These are phyloP conservation scores for Fulmarus glacialis DNA, from an alignment of 2,113 vertebrate genomes.

Conservation along the genomic window DNA sequence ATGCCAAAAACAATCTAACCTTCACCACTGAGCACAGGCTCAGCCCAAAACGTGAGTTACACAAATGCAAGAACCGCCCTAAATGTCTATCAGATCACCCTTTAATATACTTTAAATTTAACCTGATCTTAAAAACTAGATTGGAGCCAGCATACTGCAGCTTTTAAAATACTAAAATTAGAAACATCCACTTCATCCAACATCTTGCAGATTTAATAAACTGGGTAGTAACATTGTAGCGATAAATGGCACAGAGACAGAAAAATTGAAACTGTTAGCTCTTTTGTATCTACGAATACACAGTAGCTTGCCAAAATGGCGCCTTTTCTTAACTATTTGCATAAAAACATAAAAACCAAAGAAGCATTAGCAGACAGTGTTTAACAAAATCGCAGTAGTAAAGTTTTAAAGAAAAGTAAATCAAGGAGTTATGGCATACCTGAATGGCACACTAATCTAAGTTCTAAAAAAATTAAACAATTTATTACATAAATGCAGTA, in stretches of 20 bases:
- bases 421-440: not conserved
- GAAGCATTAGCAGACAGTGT: not conserved
- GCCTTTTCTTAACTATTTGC: not conserved
- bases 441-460: not conserved
- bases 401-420: not conserved
- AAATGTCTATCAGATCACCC: rapidly evolving
- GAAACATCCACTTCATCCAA: not conserved
- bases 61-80: not conserved
- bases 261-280: not conserved
- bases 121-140: not conserved
- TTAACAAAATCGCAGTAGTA: not conserved
- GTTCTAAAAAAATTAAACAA: not conserved
- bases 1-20: not conserved
- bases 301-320: not conserved
- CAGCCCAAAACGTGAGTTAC: not conserved
- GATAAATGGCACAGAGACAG: not conserved
- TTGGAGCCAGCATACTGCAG: rapidly evolving
- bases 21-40: not conserved
- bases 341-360: not conserved
- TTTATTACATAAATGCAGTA: not conserved
- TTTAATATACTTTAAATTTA: not conserved
- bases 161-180: not conserved
- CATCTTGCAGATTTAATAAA: not conserved
- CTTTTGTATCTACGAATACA: not conserved
- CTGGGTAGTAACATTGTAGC: not conserved